Conservation (phyloP, 2,888 invertebrate species). For the Trisateles emortualis region DNA sequence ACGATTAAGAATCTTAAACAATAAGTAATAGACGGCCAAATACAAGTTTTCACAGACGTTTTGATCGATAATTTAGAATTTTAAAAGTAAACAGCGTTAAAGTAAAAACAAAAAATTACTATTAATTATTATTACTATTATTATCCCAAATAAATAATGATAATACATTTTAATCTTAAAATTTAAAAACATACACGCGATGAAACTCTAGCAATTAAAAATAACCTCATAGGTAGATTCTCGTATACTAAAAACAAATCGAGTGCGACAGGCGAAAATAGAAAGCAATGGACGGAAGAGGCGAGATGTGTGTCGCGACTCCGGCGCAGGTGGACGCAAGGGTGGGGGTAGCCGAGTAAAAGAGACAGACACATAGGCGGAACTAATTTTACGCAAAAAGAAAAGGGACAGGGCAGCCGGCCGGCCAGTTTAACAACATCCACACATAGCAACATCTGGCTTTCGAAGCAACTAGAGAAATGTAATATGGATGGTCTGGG, state of each 20-base stretch:
- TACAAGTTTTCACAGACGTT: too few relatives aligned
- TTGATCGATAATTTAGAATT: too few relatives aligned
- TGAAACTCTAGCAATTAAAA: constrained; percentile 46
- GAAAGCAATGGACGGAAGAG: constrained; percentile 83
- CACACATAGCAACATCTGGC: constrained; percentile 70
- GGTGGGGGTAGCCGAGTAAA: constrained; percentile 62
- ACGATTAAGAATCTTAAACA: too few relatives aligned
- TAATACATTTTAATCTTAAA: constrained; percentile 2
- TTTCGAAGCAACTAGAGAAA: constrained; percentile 77
- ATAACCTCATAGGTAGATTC: constrained; percentile 55
- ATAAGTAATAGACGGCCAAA: too few relatives aligned
- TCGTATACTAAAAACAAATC: constrained; percentile 63
- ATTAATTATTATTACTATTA: not conserved
- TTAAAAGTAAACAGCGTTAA: too few relatives aligned
- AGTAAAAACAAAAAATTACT: too few relatives aligned
- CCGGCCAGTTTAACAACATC: constrained; percentile 70
- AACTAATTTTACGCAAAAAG: constrained; percentile 65
- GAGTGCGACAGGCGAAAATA: constrained; percentile 81
- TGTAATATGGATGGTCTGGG: constrained; percentile 63
- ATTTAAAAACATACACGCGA: constrained; percentile 28
- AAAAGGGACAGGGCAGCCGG: constrained; percentile 69
- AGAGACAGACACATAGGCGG: constrained; percentile 64
- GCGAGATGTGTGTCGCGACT: constrained; percentile 80
- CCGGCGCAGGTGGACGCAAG: constrained; percentile 74
- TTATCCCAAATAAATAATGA: not conserved